phyloP scores from a whole-genome alignment of 2,113 vertebrate species.

The Axis porcinus region DNA sequence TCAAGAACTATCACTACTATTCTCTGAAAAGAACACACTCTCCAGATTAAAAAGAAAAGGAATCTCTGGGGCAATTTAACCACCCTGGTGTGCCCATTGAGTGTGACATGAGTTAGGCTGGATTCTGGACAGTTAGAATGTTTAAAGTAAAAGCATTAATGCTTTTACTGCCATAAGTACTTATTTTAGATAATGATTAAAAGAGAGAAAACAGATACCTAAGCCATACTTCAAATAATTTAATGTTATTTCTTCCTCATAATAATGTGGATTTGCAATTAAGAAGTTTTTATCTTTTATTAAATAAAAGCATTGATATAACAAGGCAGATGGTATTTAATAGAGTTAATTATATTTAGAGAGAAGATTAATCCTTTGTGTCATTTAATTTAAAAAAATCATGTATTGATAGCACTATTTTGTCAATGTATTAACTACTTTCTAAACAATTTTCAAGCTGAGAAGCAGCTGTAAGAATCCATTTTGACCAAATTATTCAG shows the following conservation, averaged over 20 bases:
- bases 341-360: constrained; percentile 27
- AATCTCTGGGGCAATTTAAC: background rate
- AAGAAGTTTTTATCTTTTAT: constrained; percentile 6
- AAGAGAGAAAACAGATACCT: background rate
- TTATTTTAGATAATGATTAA: background rate
- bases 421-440: constrained; percentile 12
- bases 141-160: background rate
- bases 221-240: background rate
- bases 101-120: background rate
- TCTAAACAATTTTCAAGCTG: background rate
- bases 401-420: constrained; percentile 26
- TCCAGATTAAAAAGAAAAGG: background rate
- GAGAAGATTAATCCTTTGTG: constrained; percentile 4
- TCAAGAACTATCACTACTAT: background rate
- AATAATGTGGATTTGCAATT: background rate
- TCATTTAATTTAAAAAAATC: background rate
- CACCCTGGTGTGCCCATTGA: rapidly evolving
- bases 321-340: constrained; percentile 5
- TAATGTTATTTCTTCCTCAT: background rate
- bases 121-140: background rate
- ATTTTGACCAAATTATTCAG: constrained; percentile 38
- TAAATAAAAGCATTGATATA: background rate
- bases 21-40: background rate
- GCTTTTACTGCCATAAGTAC: background rate
- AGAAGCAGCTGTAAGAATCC: background rate